phyloP scores from a whole-genome alignment of 2,888 invertebrate genomes.

The Conistra vaccinii region DNA sequence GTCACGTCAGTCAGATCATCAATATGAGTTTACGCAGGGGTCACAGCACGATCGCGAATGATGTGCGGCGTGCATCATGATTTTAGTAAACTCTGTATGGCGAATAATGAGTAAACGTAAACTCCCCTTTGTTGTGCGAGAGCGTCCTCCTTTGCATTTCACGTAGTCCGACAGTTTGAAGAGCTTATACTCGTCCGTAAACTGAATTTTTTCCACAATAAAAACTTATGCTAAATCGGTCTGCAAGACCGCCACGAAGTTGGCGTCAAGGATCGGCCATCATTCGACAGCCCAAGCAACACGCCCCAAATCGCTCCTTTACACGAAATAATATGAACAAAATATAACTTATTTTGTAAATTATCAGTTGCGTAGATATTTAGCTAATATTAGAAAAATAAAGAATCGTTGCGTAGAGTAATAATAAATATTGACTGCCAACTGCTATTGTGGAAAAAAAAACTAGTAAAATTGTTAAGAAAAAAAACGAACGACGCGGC shows the following conservation, averaged over 20 bases:
- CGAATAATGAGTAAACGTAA: slow-evolving; percentile 73
- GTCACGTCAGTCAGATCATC: slow-evolving; percentile 80
- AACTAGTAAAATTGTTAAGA: background rate
- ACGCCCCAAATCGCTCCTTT: slow-evolving; percentile 77
- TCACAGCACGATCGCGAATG: slow-evolving; percentile 76
- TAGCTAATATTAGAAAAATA: background rate
- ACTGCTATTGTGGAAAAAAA: background rate
- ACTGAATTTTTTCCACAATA: slow-evolving; percentile 76
- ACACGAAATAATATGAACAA: slow-evolving; percentile 31
- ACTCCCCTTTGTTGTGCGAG: slow-evolving; percentile 89
- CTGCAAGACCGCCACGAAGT: slow-evolving; percentile 83
- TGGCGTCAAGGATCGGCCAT: slow-evolving; percentile 83
- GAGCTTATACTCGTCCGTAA: slow-evolving; percentile 77
- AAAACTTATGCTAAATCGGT: slow-evolving; percentile 78
- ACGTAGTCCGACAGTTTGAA: slow-evolving; percentile 82
- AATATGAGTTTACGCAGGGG: slow-evolving; percentile 76
- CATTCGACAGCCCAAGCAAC: slow-evolving; percentile 79
- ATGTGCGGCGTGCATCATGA: slow-evolving; percentile 79
- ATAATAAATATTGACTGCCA: background rate
- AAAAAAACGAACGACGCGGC: background rate
- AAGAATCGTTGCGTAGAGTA: background rate
- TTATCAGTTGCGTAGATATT: background rate
- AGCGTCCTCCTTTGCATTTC: slow-evolving; percentile 90
- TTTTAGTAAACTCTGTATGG: slow-evolving; percentile 62
- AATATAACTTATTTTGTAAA: background rate